These are phyloP conservation scores for Argopecten irradians DNA, from an alignment of 1,140 invertebrate species.

Conservation along the genomic window DNA sequence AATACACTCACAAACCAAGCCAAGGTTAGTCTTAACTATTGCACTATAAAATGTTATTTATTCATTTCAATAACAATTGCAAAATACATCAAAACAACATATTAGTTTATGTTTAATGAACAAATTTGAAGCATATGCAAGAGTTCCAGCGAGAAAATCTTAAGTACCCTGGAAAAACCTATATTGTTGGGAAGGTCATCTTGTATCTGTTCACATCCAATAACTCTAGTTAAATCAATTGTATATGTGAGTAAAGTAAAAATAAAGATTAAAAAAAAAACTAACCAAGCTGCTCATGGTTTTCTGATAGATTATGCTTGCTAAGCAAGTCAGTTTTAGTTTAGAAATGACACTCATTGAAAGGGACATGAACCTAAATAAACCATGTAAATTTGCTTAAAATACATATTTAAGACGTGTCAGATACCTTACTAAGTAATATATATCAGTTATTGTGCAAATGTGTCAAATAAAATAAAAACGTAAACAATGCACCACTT, in stretches of 20 bases:
- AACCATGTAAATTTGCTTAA: no score
- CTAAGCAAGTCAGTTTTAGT: neutral
- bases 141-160: neutral
- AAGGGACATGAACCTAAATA: no score
- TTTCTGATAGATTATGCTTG: neutral
- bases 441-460: no score
- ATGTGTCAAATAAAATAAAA: no score
- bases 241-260: no score
- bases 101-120: neutral
- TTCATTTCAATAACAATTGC: neutral
- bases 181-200: neutral
- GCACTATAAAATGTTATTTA: neutral
- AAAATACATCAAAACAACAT: neutral
- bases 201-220: neutral
- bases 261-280: neutral
- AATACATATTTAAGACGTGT: no score
- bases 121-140: neutral
- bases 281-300: neutral
- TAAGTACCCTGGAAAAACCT: neutral
- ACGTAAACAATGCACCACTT: no score
- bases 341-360: neutral
- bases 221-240: neutral
- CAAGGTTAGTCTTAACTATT: slow-evolving; percentile 62
- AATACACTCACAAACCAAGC: slow-evolving; percentile 68
- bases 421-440: no score